Evolutionary conservation across 2,113 vertebrate species (phyloP), one percentile per base, ranked within the genome.

Genomic region (Seriola quinqueradiata): DNA sequence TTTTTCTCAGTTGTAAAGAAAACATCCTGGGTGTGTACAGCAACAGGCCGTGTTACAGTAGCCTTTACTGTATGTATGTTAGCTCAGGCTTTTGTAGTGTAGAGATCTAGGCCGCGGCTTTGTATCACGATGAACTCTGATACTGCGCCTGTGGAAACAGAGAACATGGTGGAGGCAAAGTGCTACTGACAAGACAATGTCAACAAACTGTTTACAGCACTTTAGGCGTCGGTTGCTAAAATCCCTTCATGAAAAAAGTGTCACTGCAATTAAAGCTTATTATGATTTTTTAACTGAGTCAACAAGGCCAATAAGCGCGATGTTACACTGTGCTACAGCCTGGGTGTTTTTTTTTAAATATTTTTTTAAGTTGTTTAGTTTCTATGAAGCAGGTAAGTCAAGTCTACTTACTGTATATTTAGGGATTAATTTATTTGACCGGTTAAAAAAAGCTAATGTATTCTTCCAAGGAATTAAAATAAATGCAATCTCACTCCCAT

Each of bases 81-180:
- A 8, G 42, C 40, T 63, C 50, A 48, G 81, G 48, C 60, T 74
- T 3, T 42, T 54, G 46, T 2, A 2, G 44, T 70, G 50, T 21
- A 10, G n/a, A 4, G 54, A 65, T 16, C 5, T 3, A 74, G 86
- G 82, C 87, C 85, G 52, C 65, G 40, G 76, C 68, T 86, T 67
- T 86, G 81, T 58, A 44, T 84, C 79, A 21, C 36, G 38, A 67
- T 77, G 81, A 77, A 69, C 72, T 28, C 28, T 81, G 79, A 90
- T 84, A 5, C 87, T 59, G 68, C 79, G 81, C 87, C 85, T 0
- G 83, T 75, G 84, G 84, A 86, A 70, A 88, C 79, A 32, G 12
- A 76, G 54, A 86, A 67, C 72, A 75, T 17, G 68, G 57, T 32
- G 66, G 57, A 84, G 36, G 64, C 82, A 81, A 57, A 89, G 60